Percentiles rank a stretch among this genome's conserved stretches.
phyloP scores from a whole-genome alignment of 1,140 invertebrate genomes.

The Helicoverpa zea region DNA sequence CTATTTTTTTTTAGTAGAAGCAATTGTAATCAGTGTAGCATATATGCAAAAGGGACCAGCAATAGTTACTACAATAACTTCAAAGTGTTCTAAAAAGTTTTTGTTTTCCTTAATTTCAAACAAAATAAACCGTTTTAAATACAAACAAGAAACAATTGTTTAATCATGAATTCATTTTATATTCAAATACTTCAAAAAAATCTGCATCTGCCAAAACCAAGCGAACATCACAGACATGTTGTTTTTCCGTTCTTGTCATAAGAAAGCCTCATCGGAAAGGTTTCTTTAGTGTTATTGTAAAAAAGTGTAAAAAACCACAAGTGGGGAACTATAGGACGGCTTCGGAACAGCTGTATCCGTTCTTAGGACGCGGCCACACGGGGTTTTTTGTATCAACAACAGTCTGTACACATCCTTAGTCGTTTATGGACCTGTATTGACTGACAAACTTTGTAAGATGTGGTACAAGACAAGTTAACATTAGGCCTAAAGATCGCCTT shows the following conservation, averaged over 20 bases:
- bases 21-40: too few species aligned
- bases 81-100: too few species aligned
- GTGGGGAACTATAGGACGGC: constrained; percentile 65
- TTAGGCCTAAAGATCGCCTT: constrained; percentile 13
- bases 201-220: constrained; percentile 4
- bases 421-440: background rate
- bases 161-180: too few species aligned
- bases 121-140: background rate
- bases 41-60: too few species aligned
- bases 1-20: too few species aligned
- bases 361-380: constrained; percentile 23
- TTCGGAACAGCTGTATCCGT: constrained; percentile 76
- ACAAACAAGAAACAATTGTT: background rate
- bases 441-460: background rate
- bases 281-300: constrained; percentile 42
- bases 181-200: background rate
- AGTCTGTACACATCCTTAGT: background rate
- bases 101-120: too few species aligned
- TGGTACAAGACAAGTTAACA: background rate
- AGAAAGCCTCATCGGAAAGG: constrained; percentile 36
- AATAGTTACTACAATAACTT: too few species aligned
- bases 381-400: constrained; percentile 13
- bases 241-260: constrained; percentile 11
- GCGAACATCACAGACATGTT: background rate
- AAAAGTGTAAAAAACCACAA: constrained; percentile 53